Evolutionary conservation across 2,888 invertebrate genomes (phyloP).

Genomic region (Abrostola tripartita): DNA sequence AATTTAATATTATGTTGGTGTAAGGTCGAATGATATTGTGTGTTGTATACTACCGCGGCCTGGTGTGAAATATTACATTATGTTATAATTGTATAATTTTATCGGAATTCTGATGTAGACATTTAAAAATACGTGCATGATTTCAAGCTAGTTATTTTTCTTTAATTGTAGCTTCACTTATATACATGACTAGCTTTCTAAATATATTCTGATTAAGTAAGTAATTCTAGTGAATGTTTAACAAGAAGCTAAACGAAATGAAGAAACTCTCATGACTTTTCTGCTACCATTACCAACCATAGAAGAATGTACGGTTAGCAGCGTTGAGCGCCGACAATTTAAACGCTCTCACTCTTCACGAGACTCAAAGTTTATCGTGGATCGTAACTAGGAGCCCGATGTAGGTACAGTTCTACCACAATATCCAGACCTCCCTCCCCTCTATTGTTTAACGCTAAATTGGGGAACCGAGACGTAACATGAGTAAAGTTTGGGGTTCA

Average conservation of each 20-base stretch:
- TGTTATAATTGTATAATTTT: conserved; percentile 13
- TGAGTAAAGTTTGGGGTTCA: conserved; percentile 55
- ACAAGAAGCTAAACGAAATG: conserved; percentile 30
- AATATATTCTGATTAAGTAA: too few relatives aligned
- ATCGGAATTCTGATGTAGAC: neutral
- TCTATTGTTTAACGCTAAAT: conserved; percentile 41
- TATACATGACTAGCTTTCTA: too few relatives aligned
- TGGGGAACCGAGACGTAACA: conserved; percentile 35
- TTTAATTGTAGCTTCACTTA: neutral
- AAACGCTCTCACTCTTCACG: conserved; percentile 83
- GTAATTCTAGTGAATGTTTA: conserved; percentile 6
- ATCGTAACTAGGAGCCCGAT: conserved; percentile 80
- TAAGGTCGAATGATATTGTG: conserved; percentile 6
- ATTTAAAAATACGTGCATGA: neutral
- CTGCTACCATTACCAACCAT: conserved; percentile 70
- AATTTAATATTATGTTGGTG: conserved; percentile 23
- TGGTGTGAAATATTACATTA: conserved; percentile 8
- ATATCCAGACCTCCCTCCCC: conserved; percentile 61
- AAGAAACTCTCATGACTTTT: conserved; percentile 46
- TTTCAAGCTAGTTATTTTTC: neutral
- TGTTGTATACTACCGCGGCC: neutral
- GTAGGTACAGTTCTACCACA: conserved; percentile 68
- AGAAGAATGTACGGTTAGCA: conserved; percentile 84
- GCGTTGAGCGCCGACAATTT: conserved; percentile 82
- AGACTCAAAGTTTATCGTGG: conserved; percentile 84